These are phyloP conservation scores for Spongilla lacustris DNA, from an alignment of 37 sponge, comb jelly and placozoan species.

Conservation along the genomic window DNA sequence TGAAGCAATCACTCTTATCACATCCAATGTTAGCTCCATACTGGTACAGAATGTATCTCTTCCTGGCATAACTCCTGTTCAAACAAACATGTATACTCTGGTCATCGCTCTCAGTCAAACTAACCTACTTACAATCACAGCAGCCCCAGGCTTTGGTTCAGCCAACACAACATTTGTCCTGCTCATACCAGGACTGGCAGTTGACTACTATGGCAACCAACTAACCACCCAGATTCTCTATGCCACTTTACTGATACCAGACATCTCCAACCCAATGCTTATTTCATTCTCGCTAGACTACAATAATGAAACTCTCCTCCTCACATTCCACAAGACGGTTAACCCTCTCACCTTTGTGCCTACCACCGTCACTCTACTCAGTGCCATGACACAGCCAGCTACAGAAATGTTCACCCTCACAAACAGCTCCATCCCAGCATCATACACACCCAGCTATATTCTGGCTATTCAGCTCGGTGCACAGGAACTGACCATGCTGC, in stretches of 20 bases:
- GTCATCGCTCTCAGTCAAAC: slow-evolving; percentile 33
- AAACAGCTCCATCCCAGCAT: slow-evolving; percentile 27
- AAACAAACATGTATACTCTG: slow-evolving; percentile 48
- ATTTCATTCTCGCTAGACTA: slow-evolving; percentile 59
- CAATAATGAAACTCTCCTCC: slow-evolving; percentile 41
- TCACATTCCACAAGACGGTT: slow-evolving; percentile 79
- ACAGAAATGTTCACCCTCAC: slow-evolving; percentile 19
- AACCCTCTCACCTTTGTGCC: slow-evolving; percentile 47
- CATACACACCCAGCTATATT: slow-evolving; percentile 24
- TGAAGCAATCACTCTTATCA: slow-evolving; percentile 59
- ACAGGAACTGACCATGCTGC: slow-evolving; percentile 61
- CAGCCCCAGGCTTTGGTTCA: slow-evolving; percentile 47
- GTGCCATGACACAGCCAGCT: not conserved
- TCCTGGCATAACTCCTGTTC: slow-evolving; percentile 16
- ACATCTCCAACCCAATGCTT: slow-evolving; percentile 57
- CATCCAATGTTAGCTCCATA: slow-evolving; percentile 47
- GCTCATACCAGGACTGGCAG: slow-evolving; percentile 33
- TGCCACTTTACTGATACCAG: slow-evolving; percentile 33
- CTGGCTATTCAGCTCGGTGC: slow-evolving; percentile 57
- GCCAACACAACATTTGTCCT: slow-evolving; percentile 70
- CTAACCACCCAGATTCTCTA: slow-evolving; percentile 37
- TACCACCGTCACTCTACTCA: slow-evolving; percentile 43
- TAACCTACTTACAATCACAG: slow-evolving; percentile 78
- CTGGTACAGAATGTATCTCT: slow-evolving; percentile 62
- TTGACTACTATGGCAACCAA: slow-evolving; percentile 70